Conservation (phyloP, 2,113 vertebrate genomes). For the Apus apus region DNA sequence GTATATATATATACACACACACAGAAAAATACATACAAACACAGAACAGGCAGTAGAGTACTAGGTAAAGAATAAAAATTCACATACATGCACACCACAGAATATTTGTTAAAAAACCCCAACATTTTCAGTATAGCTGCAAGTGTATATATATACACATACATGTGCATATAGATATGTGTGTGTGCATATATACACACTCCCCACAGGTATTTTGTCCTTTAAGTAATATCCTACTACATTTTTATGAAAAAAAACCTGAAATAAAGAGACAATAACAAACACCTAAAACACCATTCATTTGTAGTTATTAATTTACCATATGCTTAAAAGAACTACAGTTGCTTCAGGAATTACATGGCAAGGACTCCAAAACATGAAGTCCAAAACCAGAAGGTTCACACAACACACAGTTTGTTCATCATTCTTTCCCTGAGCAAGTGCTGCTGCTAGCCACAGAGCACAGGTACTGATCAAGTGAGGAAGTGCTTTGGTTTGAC, state of each 20-base stretch:
- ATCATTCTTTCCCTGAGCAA: neutral
- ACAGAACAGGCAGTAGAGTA: neutral
- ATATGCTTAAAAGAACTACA: neutral
- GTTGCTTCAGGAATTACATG: neutral
- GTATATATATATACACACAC: neutral
- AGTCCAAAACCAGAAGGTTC: neutral
- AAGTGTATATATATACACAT: fast-evolving
- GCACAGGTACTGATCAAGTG: neutral
- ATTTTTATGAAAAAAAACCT: neutral
- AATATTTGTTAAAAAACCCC: neutral
- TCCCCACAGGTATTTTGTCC: neutral
- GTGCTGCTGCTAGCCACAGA: neutral
- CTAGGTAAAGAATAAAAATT: neutral
- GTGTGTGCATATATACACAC: fast-evolving
- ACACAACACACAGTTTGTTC: neutral
- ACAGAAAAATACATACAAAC: neutral
- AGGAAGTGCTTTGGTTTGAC: neutral
- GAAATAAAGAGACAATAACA: neutral
- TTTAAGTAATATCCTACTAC: neutral
- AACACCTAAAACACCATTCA: neutral
- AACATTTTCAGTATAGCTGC: neutral
- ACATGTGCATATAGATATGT: fast-evolving
- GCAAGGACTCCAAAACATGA: neutral
- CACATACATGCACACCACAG: neutral
- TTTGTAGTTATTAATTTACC: neutral